Conservation (phyloP, 2,113 vertebrate species). For the Delphinapterus leucas region DNA sequence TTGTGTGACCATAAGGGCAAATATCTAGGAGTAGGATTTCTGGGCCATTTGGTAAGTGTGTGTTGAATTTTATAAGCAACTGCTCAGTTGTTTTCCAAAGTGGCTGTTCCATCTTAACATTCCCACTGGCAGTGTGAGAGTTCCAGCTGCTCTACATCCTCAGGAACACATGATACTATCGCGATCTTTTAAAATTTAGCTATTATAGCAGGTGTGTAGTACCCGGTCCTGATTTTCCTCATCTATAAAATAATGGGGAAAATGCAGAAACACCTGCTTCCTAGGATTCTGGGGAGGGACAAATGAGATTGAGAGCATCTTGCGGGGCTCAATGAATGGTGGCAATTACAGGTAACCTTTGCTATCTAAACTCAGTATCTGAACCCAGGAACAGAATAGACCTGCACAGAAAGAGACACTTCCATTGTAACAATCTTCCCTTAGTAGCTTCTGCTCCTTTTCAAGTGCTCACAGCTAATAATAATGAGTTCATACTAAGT, state of each 20-base stretch:
- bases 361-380: accelerated
- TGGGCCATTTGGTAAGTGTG: neutral
- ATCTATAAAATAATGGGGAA: neutral
- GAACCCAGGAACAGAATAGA: neutral
- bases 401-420: neutral
- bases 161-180: neutral
- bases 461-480: neutral
- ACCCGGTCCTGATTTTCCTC: neutral
- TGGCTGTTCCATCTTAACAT: neutral
- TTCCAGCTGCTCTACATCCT: neutral
- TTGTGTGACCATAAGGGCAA: neutral
- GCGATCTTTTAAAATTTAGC: neutral
- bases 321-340: neutral
- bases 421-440: neutral
- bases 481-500: neutral
- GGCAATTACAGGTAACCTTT: neutral
- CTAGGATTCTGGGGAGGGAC: neutral
- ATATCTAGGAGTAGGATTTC: accelerated
- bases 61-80: neutral
- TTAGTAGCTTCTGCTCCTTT: neutral
- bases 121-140: neutral
- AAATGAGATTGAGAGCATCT: neutral
- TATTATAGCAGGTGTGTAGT: neutral
- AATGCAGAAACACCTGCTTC: neutral
- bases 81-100: neutral